Base-by-base conservation (phyloP, 2,113 vertebrate species). In the Tauraco erythrolophus region DNA sequence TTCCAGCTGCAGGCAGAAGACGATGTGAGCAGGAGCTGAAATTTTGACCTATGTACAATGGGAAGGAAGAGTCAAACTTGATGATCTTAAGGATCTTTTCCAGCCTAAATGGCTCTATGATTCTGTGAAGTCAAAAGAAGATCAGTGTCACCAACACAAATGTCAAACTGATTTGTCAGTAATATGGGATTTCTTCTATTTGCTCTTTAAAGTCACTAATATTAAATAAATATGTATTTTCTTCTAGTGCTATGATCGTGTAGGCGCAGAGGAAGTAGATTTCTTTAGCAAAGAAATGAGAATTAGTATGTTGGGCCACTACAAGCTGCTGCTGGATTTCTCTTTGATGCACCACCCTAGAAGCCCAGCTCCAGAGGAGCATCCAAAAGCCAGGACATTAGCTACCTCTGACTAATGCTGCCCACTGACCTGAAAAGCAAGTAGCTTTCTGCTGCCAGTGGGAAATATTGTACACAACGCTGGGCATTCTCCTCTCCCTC, bases 401-500 rank as follows among this genome's bases (percentile, higher is more conserved):
- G 7, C 50, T 69, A 23, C 27, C 5, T 89, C 80, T 84, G 50
- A 62, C 58, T 57, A 69, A 25, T 46, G 18, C 1, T 7, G 3
- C 28, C 8, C 22, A 7, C 23, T 28, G n/a, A 54, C 2, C 15
- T 37, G 43, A 51, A 91, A 84, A 93, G 13, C 31, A 78, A 66
- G 21, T 7, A 15, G 11, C 14, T 81, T 84, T 30, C 27, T 58
- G 21, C 10, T 35, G 19, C 25, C 54, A 45, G 41, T n/a, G 17
- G n/a, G 45, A 28, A 48, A 60, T 3, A 43, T 43, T 43, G 8
- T 41, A 15, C 13, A 7, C 24, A 25, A 77, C 0, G 0, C 0
- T 5, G 30, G 33, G 19, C 11, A 28, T 62, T 43, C 74, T 76
- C 8, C 5, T 53, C 27, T 76, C 9, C 37, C 31, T 54, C 7